Conservation (phyloP, 1,140 invertebrate species). For the Idris sp. region DNA sequence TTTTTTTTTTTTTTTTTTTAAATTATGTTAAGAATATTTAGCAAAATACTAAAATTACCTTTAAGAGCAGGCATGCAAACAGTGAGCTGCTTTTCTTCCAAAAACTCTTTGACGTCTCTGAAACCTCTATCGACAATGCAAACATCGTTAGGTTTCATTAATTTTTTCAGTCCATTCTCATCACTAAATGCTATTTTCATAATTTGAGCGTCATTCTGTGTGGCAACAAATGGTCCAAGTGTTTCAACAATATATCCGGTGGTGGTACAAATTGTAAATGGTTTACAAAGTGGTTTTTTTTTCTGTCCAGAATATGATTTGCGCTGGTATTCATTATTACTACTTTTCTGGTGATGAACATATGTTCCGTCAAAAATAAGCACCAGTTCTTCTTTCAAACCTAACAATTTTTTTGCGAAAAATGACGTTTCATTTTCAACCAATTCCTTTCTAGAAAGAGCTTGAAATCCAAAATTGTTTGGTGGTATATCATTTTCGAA, state of each 20-base stretch:
- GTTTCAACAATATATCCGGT: neutral
- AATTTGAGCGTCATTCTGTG: neutral
- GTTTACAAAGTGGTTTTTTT: slow-evolving; percentile 4
- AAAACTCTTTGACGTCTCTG: slow-evolving; percentile 42
- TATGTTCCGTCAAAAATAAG: slow-evolving; percentile 64
- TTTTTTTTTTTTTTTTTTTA: no score
- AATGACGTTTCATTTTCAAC: slow-evolving; percentile 47
- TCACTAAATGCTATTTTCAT: neutral
- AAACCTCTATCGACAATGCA: slow-evolving; percentile 66
- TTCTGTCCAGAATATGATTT: slow-evolving; percentile 13
- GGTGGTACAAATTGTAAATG: slow-evolving; percentile 1
- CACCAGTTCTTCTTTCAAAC: slow-evolving; percentile 39
- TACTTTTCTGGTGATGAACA: slow-evolving; percentile 61
- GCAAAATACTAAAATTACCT: no score
- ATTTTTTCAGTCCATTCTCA: slow-evolving; percentile 11
- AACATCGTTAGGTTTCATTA: slow-evolving; percentile 46
- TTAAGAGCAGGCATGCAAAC: slow-evolving; percentile 7
- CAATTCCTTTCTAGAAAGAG: slow-evolving; percentile 34
- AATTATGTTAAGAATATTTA: no score
- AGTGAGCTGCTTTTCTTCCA: slow-evolving; percentile 16
- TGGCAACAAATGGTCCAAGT: slow-evolving; percentile 36
- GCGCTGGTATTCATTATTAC: slow-evolving; percentile 10
- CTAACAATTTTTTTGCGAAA: slow-evolving; percentile 45
- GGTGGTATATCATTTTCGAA: slow-evolving; percentile 4
- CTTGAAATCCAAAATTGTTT: neutral